Conservation (phyloP, 2,113 vertebrate species). For the Aleadryas rufinucha region DNA sequence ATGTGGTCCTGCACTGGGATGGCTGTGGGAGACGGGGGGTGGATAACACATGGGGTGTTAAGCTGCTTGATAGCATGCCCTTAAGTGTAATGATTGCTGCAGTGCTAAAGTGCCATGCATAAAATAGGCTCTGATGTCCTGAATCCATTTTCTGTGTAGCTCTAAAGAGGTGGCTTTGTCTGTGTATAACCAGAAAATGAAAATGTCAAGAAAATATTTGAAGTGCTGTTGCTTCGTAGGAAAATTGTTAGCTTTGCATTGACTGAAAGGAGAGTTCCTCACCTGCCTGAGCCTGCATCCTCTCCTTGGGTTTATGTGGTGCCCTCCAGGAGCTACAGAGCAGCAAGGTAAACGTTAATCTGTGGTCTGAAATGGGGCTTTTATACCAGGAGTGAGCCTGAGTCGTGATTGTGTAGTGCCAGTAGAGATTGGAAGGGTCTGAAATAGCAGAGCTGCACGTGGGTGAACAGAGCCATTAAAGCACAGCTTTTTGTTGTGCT, state of each 20-base stretch:
- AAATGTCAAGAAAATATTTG: constrained; percentile 9
- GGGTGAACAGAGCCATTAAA: not conserved
- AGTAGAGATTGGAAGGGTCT: not conserved
- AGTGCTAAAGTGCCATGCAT: not conserved
- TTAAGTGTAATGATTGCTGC: not conserved
- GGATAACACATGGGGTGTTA: not conserved
- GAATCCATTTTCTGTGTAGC: not conserved
- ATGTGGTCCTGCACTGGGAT: not conserved
- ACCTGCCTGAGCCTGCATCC: not conserved
- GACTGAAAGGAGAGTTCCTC: not conserved
- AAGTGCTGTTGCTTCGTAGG: not conserved
- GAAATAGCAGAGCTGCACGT: not conserved
- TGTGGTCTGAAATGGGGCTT: not conserved
- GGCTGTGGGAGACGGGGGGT: not conserved
- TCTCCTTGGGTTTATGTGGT: not conserved
- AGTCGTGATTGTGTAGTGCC: not conserved
- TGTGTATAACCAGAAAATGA: not conserved
- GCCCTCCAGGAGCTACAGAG: not conserved
- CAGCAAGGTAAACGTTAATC: not conserved
- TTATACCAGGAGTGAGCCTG: not conserved
- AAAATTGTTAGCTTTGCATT: not conserved
- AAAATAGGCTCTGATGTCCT: not conserved
- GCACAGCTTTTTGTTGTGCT: not conserved
- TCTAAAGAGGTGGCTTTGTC: constrained; percentile 1
- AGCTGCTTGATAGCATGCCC: not conserved